Base-by-base conservation (phyloP, 1,140 invertebrate genomes). In the Drosophila elegans region DNA sequence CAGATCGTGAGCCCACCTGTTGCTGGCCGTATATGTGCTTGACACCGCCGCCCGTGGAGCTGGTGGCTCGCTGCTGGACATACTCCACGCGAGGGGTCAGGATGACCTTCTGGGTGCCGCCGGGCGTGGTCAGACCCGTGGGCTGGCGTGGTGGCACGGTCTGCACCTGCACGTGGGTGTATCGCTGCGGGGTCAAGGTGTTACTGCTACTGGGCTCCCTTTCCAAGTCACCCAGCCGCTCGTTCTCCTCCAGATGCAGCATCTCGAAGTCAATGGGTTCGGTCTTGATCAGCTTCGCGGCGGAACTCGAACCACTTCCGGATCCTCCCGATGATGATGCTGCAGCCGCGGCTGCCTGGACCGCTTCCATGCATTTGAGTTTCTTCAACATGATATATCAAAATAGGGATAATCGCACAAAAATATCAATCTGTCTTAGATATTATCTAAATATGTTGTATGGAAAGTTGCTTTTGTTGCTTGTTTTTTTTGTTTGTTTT, bases 61-160 rank as follows among this genome's bases (percentile, higher is more conserved):
- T 69, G 42, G 68, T 63, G 6, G 72, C 62, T 10, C 81, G 67
- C 54, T 91, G 83, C 38, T 89, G 84, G 42, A 86, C 79, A 49
- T 90, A 90, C 53, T 91, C 91, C 4, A 91, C 75, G 2, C 91
- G 88, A 0, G 91, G 91, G 1, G 91, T 90, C 21, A 92, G 48
- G n/a, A 92, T 92, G 32, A 92, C 82, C 62, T 92, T 92, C 60
- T 92, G 91, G 9, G 85, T 84, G 71, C 89, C 88, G 6, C 79
- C 82, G 9, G 74, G 75, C 21, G 66, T 76, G 46, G 76, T 85
- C 41, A 83, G 59, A 0, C 82, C 81, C 0, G 80, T 89, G 16
- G 88, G 85, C 21, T 92, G 91, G 0, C 88, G 67, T 6, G 85
- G 91, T 11, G 81, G 75, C 48, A 91, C 85, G 9, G 90, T 91